Base-by-base conservation (phyloP, 35 echinoderm and acorn worm species). In the Heliocidaris tuberculata region DNA sequence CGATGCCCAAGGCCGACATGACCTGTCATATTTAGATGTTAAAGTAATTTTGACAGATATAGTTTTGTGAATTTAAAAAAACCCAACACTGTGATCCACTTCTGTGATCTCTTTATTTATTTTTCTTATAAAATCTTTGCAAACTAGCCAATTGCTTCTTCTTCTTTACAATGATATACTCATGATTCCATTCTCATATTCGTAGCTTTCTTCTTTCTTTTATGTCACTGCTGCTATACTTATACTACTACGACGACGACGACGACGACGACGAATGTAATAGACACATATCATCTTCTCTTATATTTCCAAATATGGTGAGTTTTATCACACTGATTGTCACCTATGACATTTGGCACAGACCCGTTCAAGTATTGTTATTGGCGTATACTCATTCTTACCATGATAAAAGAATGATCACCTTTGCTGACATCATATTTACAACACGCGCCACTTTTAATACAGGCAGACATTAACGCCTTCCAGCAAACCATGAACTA, bases 11-110 rank as follows among this genome's bases (percentile, higher is more conserved):
- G 65, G 65, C 21, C 65, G 21, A 78, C 21, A 27, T 27, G 65
- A 78, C 27, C 65, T 78, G 65, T 78, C 65, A 78, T 78, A 78
- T 78, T n/a, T 78, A 78, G 21, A 78, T 78, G 65, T 78, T 78
- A 27, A 19, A n/a, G 5, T 2, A 78, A n/a, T 78, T 42, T 78
- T 78, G 65, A 78, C 65, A 24, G 65, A 78, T 78, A 6, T 78
- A 6, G 65, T 78, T 78, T n/a, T 10, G 52, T 78, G 27, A 78
- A 78, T 78, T 78, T 7, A 19, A 7, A 78, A n/a, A 19, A 17
- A n/a, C n/a, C n/a, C 35, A 42, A 42, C 65, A 21, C 21, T 78
- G 65, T 78, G 19, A n/a, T n/a, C n/a, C n/a, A n/a, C n/a, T n/a
- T n/a, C 21, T 78, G 65, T 78, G 19, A n/a, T 78, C 27, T 7